A percentile compares a stretch with the other conserved stretches of the same genome.
Conservation (phyloP, 1,140 invertebrate genomes). For the Zaprionus gabonicus region DNA sequence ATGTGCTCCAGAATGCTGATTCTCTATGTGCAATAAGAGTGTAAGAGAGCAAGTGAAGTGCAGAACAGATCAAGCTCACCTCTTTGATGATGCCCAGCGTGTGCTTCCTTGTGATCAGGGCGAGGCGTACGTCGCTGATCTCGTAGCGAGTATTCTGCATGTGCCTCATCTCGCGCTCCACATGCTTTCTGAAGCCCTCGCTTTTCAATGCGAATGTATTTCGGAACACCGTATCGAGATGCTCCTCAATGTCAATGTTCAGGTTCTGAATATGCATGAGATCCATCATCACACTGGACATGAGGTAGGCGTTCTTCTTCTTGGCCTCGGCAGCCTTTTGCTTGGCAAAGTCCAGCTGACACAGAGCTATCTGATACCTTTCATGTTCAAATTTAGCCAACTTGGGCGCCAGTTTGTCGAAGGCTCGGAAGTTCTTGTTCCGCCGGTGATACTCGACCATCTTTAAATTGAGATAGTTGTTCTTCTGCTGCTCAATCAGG, state of each 20-base stretch:
- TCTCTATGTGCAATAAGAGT: constrained; percentile 32
- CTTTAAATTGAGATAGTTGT: constrained; percentile 27
- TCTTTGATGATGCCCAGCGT: constrained; percentile 35
- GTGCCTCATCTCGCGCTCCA: constrained; percentile 20
- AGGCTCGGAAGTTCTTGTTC: constrained; percentile 8
- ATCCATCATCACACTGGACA: constrained; percentile 34
- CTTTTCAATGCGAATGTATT: constrained; percentile 8
- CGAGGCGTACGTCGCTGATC: constrained; percentile 57
- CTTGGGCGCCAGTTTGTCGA: not conserved
- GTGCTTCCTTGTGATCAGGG: constrained; percentile 55
- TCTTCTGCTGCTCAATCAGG: not conserved
- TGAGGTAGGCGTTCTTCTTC: not conserved
- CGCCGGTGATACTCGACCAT: constrained; percentile 52
- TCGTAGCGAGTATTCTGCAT: constrained; percentile 56
- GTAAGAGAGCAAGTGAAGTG: no score
- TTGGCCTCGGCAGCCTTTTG: constrained; percentile 4
- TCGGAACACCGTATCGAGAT: constrained; percentile 7
- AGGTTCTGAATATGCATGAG: constrained; percentile 19
- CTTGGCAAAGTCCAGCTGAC: not conserved
- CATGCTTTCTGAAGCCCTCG: constrained; percentile 7
- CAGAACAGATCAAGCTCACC: constrained; percentile 16
- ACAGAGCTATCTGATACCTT: constrained; percentile 22
- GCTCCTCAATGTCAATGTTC: constrained; percentile 17
- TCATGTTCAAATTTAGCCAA: accelerated
- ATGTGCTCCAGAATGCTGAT: constrained; percentile 52